These are phyloP conservation scores for Triplophysa siluroides DNA, from an alignment of 2,113 vertebrate genomes.

Conservation along the genomic window DNA sequence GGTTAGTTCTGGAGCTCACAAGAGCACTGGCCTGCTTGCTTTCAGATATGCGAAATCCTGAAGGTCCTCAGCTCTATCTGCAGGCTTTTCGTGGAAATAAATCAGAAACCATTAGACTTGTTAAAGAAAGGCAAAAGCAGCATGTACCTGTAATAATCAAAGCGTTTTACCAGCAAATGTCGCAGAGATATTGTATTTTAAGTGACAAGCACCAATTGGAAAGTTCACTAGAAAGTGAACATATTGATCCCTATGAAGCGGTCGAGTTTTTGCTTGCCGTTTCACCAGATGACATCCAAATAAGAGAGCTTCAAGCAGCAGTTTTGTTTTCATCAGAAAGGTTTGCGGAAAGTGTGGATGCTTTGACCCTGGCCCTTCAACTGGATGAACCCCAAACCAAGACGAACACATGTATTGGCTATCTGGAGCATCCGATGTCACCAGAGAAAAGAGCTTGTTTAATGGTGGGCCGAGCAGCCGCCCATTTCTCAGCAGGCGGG, in stretches of 20 bases:
- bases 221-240: conserved; percentile 22
- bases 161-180: conserved; percentile 68
- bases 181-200: conserved; percentile 10
- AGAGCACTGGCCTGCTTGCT: conserved; percentile 82
- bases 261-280: conserved; percentile 76
- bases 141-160: conserved; percentile 75
- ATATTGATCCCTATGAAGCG: conserved; percentile 57
- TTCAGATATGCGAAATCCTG: conserved; percentile 52
- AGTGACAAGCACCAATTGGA: conserved; percentile 30
- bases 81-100: conserved; percentile 70
- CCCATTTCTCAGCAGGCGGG: conserved; percentile 75
- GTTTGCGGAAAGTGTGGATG: conserved; percentile 76
- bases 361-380: conserved; percentile 71
- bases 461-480: conserved; percentile 79
- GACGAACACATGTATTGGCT: conserved; percentile 45
- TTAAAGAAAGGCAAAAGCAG: conserved; percentile 75
- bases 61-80: conserved; percentile 78
- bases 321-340: conserved; percentile 69
- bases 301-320: conserved; percentile 68
- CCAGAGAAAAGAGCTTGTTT: conserved; percentile 66
- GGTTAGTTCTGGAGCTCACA: conserved; percentile 75
- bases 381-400: not conserved
- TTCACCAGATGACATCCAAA: conserved; percentile 63
- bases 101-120: conserved; percentile 66
- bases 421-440: not conserved